Evolutionary conservation across 2,113 vertebrate species (phyloP).

Genomic region (Chunga burmeisteri): DNA sequence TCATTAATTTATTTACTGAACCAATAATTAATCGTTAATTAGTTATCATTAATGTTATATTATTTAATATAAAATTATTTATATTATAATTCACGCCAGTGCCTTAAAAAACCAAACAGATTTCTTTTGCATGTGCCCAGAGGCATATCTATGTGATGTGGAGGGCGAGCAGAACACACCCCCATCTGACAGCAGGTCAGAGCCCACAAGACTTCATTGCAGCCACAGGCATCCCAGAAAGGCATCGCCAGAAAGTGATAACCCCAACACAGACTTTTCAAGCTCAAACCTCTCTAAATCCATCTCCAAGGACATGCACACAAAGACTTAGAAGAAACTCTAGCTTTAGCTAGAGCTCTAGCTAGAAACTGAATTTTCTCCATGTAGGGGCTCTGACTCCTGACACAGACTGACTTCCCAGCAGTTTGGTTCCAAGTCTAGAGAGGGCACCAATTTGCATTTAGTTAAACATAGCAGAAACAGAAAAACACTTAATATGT

Average conservation of each 20-base stretch:
- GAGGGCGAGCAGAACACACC: accelerated
- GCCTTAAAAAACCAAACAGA: neutral
- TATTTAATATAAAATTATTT: neutral
- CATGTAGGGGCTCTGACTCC: accelerated
- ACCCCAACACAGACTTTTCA: neutral
- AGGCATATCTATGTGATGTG: neutral
- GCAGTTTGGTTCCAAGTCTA: neutral
- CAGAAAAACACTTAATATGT: neutral
- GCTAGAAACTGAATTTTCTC: neutral
- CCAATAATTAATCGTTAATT: neutral
- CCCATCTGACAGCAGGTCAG: neutral
- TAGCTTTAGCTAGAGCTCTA: neutral
- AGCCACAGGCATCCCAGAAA: neutral
- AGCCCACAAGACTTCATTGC: neutral
- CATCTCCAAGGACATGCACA: neutral
- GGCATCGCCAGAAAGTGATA: neutral
- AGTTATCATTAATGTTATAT: neutral
- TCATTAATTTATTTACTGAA: neutral
- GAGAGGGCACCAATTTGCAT: neutral
- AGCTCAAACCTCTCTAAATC: neutral
- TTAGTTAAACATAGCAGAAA: neutral
- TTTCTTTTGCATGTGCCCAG: neutral
- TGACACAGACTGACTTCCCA: neutral
- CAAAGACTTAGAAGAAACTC: neutral
- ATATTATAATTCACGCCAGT: neutral